Evolutionary conservation across 53 echinoderm and acorn worm genomes (phyloP), one percentile per base, ranked within the genome.

Genomic region (Patiria pectinifera): DNA sequence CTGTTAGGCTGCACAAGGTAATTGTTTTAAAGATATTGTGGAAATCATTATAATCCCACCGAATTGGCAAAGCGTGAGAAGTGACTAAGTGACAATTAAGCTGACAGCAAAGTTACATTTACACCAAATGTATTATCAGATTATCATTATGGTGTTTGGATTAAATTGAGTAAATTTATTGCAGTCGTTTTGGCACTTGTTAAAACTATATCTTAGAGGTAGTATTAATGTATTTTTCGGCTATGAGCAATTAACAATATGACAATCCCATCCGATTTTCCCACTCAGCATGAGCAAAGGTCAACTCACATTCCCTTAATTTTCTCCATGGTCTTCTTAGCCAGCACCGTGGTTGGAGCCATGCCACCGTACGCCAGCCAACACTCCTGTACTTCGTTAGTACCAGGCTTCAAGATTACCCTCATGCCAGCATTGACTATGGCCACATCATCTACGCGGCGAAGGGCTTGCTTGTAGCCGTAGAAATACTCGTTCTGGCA

Each of bases 331-430:
- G 97, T 96, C 74, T 95, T 92, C 59, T 22, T 62, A 21, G 97
- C 97, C 76, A 97, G 48, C 5, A 95, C 93, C 3, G 97, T 92
- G 11, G 96, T 95, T 13, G 95, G 85, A 24, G 97, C 96, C 97
- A 97, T 96, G 16, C 97, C 97, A 18, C 97, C 96, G 60, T 79
- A 96, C 14, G 94, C 94, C 44, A 97, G 25, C 3, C 78, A 69
- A 15, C 93, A 66, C 21, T 95, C 95, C 48, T 84, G 49, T 45
- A 97, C 81, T 2, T 90, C 70, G 71, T 94, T 92, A 35, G 87
- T 86, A 9, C 87, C 91, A 48, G 63, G 78, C 49, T 95, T 79
- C 25, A 96, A 91, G 61, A 83, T 62, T 0, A 96, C 94, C 69
- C 92, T 96, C 85, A 96, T 94, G 25, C 86, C 91, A 25, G 94